Conservation (phyloP, 2,888 invertebrate species). For the Coenonympha glycerion region DNA sequence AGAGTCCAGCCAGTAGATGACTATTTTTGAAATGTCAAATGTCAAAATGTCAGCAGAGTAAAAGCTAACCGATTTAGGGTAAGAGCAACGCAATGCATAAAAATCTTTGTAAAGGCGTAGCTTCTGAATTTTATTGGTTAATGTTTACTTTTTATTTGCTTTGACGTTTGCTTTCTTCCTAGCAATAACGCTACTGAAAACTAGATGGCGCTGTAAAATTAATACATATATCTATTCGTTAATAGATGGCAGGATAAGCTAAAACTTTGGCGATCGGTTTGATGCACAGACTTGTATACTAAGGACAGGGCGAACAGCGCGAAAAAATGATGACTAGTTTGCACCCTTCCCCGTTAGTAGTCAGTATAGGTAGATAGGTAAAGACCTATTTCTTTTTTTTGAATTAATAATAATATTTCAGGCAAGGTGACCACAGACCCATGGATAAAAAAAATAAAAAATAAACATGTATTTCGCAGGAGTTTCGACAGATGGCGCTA, state of each 20-base stretch:
- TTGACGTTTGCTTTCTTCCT: not conserved
- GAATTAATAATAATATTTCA: no score
- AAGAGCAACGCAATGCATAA: not conserved
- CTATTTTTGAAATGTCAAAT: conserved; percentile 29
- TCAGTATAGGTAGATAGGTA: no score
- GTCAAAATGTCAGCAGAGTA: conserved; percentile 20
- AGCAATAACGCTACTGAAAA: not conserved
- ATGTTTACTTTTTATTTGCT: not conserved
- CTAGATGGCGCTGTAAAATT: not conserved
- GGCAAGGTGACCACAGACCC: no score
- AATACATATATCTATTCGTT: not conserved
- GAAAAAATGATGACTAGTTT: no score
- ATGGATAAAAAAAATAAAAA: no score
- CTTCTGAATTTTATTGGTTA: conserved; percentile 16
- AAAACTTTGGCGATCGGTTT: no score
- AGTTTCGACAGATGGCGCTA: no score
- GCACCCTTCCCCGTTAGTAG: no score
- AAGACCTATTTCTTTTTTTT: no score
- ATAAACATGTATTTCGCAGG: no score
- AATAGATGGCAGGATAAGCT: not conserved
- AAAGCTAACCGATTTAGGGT: conserved; percentile 5
- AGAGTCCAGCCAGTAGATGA: conserved; percentile 27
- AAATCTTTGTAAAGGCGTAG: not conserved
- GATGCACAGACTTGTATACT: no score
- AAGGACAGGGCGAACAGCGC: no score